Base-by-base conservation (phyloP, 2,888 invertebrate genomes). In the Poecilus cupreus region DNA sequence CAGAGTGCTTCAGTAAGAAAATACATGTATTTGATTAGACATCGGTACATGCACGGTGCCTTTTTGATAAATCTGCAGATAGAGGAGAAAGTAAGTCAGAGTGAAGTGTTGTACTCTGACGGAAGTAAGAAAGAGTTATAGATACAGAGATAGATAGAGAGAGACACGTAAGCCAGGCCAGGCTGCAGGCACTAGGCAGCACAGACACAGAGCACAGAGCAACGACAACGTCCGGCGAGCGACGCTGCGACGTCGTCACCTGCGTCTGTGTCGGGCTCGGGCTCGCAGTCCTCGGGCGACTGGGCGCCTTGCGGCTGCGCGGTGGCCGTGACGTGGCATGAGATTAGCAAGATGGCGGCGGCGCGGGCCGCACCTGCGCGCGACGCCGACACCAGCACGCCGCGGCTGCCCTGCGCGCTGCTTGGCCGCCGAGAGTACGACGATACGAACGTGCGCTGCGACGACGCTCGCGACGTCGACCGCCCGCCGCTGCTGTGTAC, bases 291-390 rank as follows among this genome's bases (percentile, higher is more conserved):
- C 90, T 90, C 90, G 86, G 89, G 89, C 89, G 90, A 90, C 90
- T 90, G 90, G 89, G 90, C 81, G 90, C 90, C 90, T n/a, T 60
- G 64, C 60, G 60, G 26, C 16, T 32, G 64, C 64, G 64, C 64
- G 80, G 84, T 83, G 81, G 83, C 82, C 74, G 91, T 91, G 90
- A 95, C 93, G 92, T 95, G 95, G 92, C 95, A 95, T 93, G 96
- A 96, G 93, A 96, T 95, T 92, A 96, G 94, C 95, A 96, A 96
- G 94, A 96, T 96, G 94, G 96, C 96, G 92, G 96, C 96, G 91
- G 95, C 93, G 90, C 96, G 94, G 91, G 96, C 96, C 93, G 96
- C 96, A 96, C 96, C 96, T 96, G 96, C 95, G 92, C 96, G 94
- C 89, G 96, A 96, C 87, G 94, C 93, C 88, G 95, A 93, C 88